Percentiles rank a stretch among this genome's conserved stretches.
These are phyloP conservation scores for Scaptomyza polygonia DNA, from an alignment of 2,888 invertebrate species.

Conservation along the genomic window DNA sequence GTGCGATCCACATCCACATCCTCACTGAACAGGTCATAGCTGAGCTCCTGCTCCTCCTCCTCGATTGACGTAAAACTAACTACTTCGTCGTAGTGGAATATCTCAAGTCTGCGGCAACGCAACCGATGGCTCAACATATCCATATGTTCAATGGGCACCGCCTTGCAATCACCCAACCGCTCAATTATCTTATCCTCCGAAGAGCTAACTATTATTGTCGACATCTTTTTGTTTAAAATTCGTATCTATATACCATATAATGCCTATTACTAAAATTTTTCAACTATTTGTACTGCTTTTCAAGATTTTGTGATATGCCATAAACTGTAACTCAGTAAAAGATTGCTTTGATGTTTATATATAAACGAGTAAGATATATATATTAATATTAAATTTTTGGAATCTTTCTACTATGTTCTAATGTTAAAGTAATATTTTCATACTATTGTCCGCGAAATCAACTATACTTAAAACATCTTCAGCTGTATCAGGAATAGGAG, in stretches of 20 bases:
- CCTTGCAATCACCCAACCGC: slow-evolving; percentile 29
- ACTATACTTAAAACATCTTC: too few species aligned
- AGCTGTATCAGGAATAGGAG: too few species aligned
- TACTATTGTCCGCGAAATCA: too few species aligned
- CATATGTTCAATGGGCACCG: slow-evolving; percentile 40
- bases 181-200: slow-evolving; percentile 15
- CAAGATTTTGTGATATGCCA: neutral
- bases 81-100: slow-evolving; percentile 58
- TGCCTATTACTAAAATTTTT: neutral
- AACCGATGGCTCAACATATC: slow-evolving; percentile 42
- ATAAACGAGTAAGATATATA: too few species aligned
- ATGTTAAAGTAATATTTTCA: too few species aligned
- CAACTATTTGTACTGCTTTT: neutral
- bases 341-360: neutral
- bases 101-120: slow-evolving; percentile 51
- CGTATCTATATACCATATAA: neutral
- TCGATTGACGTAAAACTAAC: slow-evolving; percentile 48
- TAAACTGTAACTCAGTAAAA: neutral
- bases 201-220: neutral
- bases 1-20: too few species aligned
- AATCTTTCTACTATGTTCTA: too few species aligned
- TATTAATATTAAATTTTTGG: too few species aligned
- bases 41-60: slow-evolving; percentile 32
- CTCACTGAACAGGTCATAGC: slow-evolving; percentile 1
- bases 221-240: slow-evolving; percentile 5